A percentile compares a stretch with the other conserved stretches of the same genome.
Conservation (phyloP, 2,888 invertebrate genomes). For the Platycheirus albimanus region DNA sequence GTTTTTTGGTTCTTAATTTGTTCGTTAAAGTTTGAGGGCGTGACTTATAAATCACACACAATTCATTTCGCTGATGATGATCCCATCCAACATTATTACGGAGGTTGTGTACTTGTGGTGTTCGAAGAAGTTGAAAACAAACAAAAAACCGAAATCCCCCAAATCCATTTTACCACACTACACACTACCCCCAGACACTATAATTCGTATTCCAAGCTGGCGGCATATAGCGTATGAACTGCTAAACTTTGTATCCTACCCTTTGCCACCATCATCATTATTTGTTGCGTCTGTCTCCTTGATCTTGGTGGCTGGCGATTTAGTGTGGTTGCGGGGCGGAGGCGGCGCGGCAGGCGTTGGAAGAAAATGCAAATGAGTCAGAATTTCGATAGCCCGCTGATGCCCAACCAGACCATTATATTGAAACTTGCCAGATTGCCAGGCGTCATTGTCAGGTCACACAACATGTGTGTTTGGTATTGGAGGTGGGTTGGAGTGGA, state of each 20-base stretch:
- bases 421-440: background rate
- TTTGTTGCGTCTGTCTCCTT: background rate
- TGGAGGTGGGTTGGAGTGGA: background rate
- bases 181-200: background rate
- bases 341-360: background rate
- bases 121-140: background rate
- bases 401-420: background rate
- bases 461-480: background rate
- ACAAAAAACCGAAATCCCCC: background rate
- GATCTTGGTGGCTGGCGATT: background rate
- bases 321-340: too few species aligned
- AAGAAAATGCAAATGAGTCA: slow-evolving; percentile 2
- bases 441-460: background rate
- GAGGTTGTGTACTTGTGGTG: background rate
- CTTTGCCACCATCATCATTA: background rate
- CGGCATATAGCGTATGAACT: background rate
- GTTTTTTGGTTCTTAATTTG: background rate
- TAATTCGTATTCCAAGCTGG: background rate
- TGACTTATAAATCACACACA: slow-evolving; percentile 32
- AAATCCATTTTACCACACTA: slow-evolving; percentile 17
- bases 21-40: background rate
- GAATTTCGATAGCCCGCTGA: background rate
- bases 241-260: background rate
- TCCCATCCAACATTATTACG: background rate
- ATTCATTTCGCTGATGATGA: slow-evolving; percentile 6